Evolutionary conservation across 1,140 invertebrate genomes (phyloP), one percentile per base, ranked within the genome.

Genomic region (Protaetia brevitarsis): DNA sequence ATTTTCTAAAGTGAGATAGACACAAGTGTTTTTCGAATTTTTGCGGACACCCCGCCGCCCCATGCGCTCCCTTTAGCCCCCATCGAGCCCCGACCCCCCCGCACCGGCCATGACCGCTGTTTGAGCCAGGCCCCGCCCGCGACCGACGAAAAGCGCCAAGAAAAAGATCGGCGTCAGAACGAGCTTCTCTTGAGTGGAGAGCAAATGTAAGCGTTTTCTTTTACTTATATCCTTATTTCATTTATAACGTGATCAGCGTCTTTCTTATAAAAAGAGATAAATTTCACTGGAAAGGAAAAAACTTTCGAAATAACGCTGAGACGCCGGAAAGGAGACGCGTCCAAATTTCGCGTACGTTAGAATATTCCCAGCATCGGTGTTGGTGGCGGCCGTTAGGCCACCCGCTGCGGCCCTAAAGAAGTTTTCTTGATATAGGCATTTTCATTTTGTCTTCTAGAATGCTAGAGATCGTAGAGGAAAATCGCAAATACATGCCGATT

Each of bases 1-100:
- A 78, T 78, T 77, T 78, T 78, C 77, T 77, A 77, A 77, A 78
- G 77, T 76, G 77, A 78, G 77, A 78, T 71, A 77, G 77, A 78
- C 69, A 67, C 65, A 73, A 71, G 69, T 72, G 72, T 77, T 77
- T 76, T 41, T 13, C 7, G 26, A 21, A 57, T 64, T 69, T 73
- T 73, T 13, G 57, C 23, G 27, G 64, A 67, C 72, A 71, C 70
- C 67, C n/a, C 30, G 65, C 64, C 62, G 26, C 41, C 41, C 41
- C 41, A 45, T 45, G 41, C 41, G 41, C 8, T 13, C 13, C 23
- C 41, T 19, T 45, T 45, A 45, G 41, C 41, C 41, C 41, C 41
- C 41, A 58, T 27, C 11, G 56, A 16, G 26, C 56, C 26, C 56
- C 66, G 66, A 68, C 69, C 69, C 71, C 64, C 64, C 28, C 31